These are phyloP conservation scores for Tubulanus polymorphus DNA, from an alignment of 2,888 invertebrate species.

Conservation along the genomic window DNA sequence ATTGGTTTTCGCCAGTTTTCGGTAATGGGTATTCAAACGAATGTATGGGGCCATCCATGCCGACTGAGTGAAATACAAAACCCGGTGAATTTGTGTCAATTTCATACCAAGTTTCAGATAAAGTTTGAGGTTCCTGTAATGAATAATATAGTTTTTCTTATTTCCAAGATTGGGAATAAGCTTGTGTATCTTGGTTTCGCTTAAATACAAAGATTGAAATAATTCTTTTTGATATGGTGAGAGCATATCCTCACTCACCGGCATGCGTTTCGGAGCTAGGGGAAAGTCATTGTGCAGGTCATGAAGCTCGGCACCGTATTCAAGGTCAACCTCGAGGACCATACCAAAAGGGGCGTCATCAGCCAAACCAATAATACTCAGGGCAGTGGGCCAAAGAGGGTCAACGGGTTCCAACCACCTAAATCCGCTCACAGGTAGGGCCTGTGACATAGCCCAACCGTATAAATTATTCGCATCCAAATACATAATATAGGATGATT, in stretches of 20 bases:
- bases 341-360: no score
- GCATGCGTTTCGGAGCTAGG: slow-evolving; percentile 21
- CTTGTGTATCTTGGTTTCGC: background rate
- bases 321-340: slow-evolving; percentile 15
- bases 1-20: background rate
- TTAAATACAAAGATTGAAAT: no score
- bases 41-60: background rate
- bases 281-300: slow-evolving; percentile 14
- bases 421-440: slow-evolving; percentile 33
- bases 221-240: no score
- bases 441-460: slow-evolving; percentile 6
- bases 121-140: background rate
- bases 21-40: background rate
- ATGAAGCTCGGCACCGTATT: slow-evolving; percentile 14
- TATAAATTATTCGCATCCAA: slow-evolving; percentile 2
- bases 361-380: no score
- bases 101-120: background rate
- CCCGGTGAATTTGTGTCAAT: background rate
- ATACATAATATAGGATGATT: background rate
- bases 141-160: background rate
- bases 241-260: no score
- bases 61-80: background rate
- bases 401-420: slow-evolving; percentile 27
- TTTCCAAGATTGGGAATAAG: background rate
- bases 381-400: no score